Conservation (phyloP, 2,113 vertebrate species). For the Laticauda laticaudata region DNA sequence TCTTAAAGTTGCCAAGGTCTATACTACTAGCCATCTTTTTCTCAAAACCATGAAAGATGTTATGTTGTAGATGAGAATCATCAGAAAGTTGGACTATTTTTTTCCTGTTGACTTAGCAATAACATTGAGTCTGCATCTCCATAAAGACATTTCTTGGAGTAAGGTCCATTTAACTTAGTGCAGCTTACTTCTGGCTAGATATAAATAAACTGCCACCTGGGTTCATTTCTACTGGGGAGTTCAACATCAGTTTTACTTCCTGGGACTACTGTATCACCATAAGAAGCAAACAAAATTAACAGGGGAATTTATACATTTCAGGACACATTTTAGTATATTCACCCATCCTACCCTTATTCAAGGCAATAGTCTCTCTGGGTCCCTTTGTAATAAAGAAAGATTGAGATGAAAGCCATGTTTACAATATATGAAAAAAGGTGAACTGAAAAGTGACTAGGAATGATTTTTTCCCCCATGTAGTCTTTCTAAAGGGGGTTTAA, state of each 20-base stretch:
- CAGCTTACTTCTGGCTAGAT: not conserved
- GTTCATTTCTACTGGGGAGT: not conserved
- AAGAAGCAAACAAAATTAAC: not conserved
- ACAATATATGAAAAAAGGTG: not conserved
- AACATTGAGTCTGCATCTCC: not conserved
- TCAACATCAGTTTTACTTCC: not conserved
- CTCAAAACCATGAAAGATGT: not conserved
- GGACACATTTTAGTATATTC: not conserved
- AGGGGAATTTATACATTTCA: not conserved
- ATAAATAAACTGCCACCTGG: not conserved
- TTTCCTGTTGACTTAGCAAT: not conserved
- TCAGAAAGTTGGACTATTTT: not conserved
- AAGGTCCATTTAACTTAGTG: not conserved
- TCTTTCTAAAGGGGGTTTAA: slow-evolving; percentile 12
- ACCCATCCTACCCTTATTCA: not conserved
- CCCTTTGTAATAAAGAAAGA: not conserved
- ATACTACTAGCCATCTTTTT: not conserved
- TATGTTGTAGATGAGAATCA: not conserved
- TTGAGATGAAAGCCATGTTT: slow-evolving; percentile 1
- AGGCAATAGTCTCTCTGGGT: not conserved
- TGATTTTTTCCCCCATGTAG: slow-evolving; percentile 9
- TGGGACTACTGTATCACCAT: not conserved
- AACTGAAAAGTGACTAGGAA: not conserved
- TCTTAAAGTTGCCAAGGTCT: not conserved
- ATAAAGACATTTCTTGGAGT: not conserved